Base-by-base conservation (phyloP, 2,888 invertebrate genomes). In the Drosophila affinis region DNA sequence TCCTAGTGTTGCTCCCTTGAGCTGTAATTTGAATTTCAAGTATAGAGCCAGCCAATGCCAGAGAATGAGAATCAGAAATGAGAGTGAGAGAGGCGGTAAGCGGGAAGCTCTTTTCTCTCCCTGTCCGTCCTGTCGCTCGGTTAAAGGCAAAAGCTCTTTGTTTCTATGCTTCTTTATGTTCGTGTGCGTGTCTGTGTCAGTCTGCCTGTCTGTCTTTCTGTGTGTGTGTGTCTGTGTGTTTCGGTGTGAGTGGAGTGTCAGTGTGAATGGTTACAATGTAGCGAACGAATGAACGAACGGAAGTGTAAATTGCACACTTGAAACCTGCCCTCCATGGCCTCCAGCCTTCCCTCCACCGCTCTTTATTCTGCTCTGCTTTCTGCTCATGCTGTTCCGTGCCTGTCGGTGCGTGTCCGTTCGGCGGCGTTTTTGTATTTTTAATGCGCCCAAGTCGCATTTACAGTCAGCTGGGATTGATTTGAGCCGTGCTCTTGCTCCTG, bases 241-340 rank as follows among this genome's bases (percentile, higher is more conserved):
- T 48, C 46, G 60, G 46, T 54, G 57, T 55, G 64, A 34, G 67
- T 18, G 24, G 27, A 65, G 44, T 32, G 29, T 32, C 17, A 17
- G 47, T 56, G 44, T 65, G 65, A 49, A 55, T 48, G 56, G 56
- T 65, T 65, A 65, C 65, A 65, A 65, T 65, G 65, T 67, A 58
- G 76, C 73, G 60, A 70, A 69, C 67, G 65, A 71, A 14, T 63
- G 59, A 62, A 67, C 74, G 55, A 81, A 79, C 75, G 81, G 82
- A 87, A 83, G 87, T 82, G 85, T 83, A 81, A 83, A 83, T 83
- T 83, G 85, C 87, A 77, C 87, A 87, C 84, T 82, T 87, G 77
- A 82, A 82, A 61, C 83, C 74, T 58, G 81, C 78, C 74, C 58
- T 60, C 78, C 67, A 49, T 67, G 24, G 57, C 32, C 24, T 45